These are phyloP conservation scores for Clamator glandarius DNA, from an alignment of 2,797 vertebrate species.

Conservation along the genomic window DNA sequence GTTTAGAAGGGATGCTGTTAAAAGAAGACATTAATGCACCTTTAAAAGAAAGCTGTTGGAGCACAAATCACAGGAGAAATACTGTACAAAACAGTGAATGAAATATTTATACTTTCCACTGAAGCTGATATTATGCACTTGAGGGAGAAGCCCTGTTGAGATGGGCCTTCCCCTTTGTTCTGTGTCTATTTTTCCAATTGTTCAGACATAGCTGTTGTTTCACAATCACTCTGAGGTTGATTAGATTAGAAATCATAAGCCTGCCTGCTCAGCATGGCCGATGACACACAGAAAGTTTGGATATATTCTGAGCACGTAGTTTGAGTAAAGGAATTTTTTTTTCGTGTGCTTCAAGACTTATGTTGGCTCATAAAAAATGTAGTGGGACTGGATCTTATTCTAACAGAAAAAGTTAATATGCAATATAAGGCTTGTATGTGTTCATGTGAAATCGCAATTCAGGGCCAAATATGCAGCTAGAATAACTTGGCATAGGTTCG, in stretches of 20 bases:
- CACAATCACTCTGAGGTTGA: conserved; percentile 66
- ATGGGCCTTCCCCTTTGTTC: conserved; percentile 76
- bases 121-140: conserved; percentile 53
- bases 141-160: conserved; percentile 65
- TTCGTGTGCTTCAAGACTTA: not conserved
- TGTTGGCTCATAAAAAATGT: conserved; percentile 22
- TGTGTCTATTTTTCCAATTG: conserved; percentile 70
- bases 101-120: conserved; percentile 78
- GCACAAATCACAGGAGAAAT: conserved; percentile 62
- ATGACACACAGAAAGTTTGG: conserved; percentile 22
- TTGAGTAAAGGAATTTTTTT: not conserved
- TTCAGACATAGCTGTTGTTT: conserved; percentile 71
- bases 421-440: not conserved
- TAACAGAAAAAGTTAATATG: not conserved
- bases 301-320: not conserved
- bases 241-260: conserved; percentile 71
- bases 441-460: not conserved
- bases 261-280: conserved; percentile 65
- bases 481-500: not conserved
- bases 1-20: conserved; percentile 47
- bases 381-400: not conserved
- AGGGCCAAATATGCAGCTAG: not conserved
- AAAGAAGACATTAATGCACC: conserved; percentile 65
- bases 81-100: conserved; percentile 74
- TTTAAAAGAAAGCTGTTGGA: conserved; percentile 63